A percentile compares a stretch with the other conserved stretches of the same genome.
Evolutionary conservation across 1,140 invertebrate species (phyloP).

Genomic region (Drosophila varians): DNA sequence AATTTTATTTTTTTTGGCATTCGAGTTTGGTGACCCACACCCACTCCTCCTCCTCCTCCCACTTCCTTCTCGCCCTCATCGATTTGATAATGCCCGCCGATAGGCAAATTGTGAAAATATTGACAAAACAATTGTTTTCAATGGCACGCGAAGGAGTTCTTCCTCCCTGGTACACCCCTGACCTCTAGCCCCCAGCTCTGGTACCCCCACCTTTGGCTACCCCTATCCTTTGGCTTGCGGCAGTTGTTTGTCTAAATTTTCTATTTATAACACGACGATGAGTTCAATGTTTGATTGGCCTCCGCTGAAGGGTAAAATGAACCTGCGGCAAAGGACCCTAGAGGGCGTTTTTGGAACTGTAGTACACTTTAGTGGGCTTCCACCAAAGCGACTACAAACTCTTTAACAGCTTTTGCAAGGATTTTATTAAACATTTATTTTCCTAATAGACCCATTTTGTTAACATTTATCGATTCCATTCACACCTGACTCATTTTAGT

Average conservation of each 20-base stretch:
- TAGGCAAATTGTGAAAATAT: slow-evolving; percentile 79
- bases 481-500: no score
- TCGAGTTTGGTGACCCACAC: slow-evolving; percentile 52
- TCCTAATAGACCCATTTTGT: neutral
- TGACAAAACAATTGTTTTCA: slow-evolving; percentile 78
- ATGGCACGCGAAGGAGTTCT: slow-evolving; percentile 52
- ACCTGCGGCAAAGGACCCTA: slow-evolving; percentile 2
- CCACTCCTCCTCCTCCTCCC: neutral
- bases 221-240: slow-evolving; percentile 31
- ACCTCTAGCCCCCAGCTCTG: neutral
- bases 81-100: slow-evolving; percentile 50
- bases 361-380: slow-evolving; percentile 3
- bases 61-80: neutral
- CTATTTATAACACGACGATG: slow-evolving; percentile 53
- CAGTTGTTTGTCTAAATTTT: slow-evolving; percentile 50
- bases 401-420: no score
- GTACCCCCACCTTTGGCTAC: slow-evolving; percentile 4
- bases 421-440: no score
- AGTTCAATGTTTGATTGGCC: slow-evolving; percentile 60
- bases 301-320: slow-evolving; percentile 43
- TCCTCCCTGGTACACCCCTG: neutral
- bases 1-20: slow-evolving; percentile 27
- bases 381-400: neutral
- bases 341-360: neutral
- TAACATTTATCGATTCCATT: no score